These are phyloP conservation scores for Bungarus multicinctus DNA, from an alignment of 2,113 vertebrate genomes.

Conservation along the genomic window DNA sequence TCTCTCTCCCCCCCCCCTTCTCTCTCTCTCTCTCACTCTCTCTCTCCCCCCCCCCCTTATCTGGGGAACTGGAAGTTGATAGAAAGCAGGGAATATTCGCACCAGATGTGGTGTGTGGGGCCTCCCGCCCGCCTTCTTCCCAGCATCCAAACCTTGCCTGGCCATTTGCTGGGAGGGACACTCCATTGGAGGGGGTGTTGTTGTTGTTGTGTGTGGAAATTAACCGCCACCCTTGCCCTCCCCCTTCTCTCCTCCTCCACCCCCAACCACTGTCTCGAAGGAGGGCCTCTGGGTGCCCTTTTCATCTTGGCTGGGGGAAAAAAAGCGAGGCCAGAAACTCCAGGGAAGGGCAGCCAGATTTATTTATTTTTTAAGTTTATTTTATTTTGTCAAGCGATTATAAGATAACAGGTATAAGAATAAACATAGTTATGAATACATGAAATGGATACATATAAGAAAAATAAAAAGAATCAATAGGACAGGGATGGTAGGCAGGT, in stretches of 20 bases:
- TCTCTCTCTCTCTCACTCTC: too few species aligned
- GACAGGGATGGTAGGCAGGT: too few species aligned
- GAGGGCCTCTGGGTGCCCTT: neutral
- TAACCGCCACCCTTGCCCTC: neutral
- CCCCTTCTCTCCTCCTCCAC: neutral
- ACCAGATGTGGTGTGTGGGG: slow-evolving; percentile 27
- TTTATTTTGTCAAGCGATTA: too few species aligned
- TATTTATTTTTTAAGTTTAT: too few species aligned
- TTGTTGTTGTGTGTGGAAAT: neutral
- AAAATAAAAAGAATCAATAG: too few species aligned
- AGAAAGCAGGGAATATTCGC: neutral
- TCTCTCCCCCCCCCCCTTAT: neutral
- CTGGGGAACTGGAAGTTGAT: neutral
- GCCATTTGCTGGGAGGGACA: slow-evolving; percentile 37
- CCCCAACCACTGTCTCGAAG: too few species aligned
- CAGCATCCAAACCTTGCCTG: slow-evolving; percentile 2
- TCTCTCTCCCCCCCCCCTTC: too few species aligned
- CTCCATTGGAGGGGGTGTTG: neutral
- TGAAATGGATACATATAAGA: too few species aligned
- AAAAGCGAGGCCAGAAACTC: neutral
- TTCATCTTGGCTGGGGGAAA: neutral
- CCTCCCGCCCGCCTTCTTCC: neutral
- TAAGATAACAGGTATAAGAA: too few species aligned
- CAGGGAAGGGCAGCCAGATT: neutral
- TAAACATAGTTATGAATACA: too few species aligned